Base-by-base conservation (phyloP, 2,113 vertebrate species). In the Chauna torquata region DNA sequence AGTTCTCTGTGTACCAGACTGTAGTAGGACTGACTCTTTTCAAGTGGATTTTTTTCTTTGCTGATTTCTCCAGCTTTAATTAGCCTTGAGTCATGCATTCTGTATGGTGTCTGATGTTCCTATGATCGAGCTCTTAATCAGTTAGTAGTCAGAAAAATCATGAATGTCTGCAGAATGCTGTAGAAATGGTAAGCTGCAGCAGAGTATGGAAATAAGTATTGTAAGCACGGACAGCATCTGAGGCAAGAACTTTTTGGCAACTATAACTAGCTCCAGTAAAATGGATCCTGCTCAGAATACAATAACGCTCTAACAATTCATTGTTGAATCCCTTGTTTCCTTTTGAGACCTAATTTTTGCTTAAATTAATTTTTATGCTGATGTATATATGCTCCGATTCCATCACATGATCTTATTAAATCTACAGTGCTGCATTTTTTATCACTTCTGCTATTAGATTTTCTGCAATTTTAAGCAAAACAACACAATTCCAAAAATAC, bases 401-500 rank as follows among this genome's bases (percentile, higher is more conserved):
- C 17, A 84, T 96, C 97, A 96, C 74, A 78, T 82, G 94, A 96
- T 97, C 94, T 84, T 96, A 77, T 91, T 93, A 94, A 94, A 86
- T 94, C 86, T 93, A 94, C 91, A 92, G 45, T 82, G 94, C 84
- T 94, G 93, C 92, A 94, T 94, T 97, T 98, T 98, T 97, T 97
- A 77, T 91, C 97, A 96, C 95, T 97, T 97, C 97, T 93, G 89
- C 74, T 96, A 72, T 94, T 95, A 40, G 2, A 88, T 94, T 95
- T 94, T 74, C 94, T 97, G 91, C 86, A 93, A 92, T 96, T 97
- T 93, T 96, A 97, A 97, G 95, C 89, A 97, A 97, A 97, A 97
- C 94, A 97, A 79, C 91, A 94, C 96, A 96, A 97, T 97, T 97
- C 98, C 97, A 97, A 97, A 98, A 98, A 98, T 98, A 98, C 95